Base-by-base conservation (phyloP, 1,140 invertebrate species). In the Belonocnema kinseyi region DNA sequence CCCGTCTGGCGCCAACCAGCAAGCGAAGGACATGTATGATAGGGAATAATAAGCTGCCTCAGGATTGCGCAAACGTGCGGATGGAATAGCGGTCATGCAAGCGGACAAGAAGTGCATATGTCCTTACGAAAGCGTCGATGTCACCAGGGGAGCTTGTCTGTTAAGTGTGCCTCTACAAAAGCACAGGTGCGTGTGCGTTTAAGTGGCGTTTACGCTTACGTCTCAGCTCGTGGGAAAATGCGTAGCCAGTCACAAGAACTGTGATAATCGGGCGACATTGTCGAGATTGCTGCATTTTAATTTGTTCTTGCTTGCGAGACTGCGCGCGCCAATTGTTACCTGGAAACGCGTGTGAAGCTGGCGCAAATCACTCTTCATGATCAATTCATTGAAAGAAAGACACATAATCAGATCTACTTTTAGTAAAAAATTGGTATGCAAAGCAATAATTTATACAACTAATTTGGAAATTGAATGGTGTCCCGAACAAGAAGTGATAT, bases 251-350 rank as follows among this genome's bases (percentile, higher is more conserved):
- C 14, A 50, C 33, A 66, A 80, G 74, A 74, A 56, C 50, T 16
- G 58, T 74, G 77, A 81, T 83, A 84, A 83, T 79, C 81, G 52
- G 66, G 73, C 72, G 73, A 83, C 78, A 83, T 83, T 77, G 77
- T 81, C 11, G 52, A 52, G 53, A 81, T 80, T 76, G 26, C 51
- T 81, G 80, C 78, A 82, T 83, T 79, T 33, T 56, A 71, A 80
- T 81, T 80, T 78, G 21, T 66, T 66, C 14, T 66, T 40, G 21
- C 12, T 40, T 33, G 58, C 58, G n/a, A 54, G 53, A 17, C 53
- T 54, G 53, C n/a, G 53, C 3, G 53, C 53, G 53, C 53, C 53
- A 17, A 54, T 54, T 54, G 53, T 16, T 54, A 54, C 53, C 17
- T 54, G 53, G 53, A 19, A 54, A 19, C 53, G 53, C 21, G 26